Percentiles rank a stretch among this genome's conserved stretches.
Conservation (phyloP, 2,113 vertebrate species). For the Pygathrix nemaeus region DNA sequence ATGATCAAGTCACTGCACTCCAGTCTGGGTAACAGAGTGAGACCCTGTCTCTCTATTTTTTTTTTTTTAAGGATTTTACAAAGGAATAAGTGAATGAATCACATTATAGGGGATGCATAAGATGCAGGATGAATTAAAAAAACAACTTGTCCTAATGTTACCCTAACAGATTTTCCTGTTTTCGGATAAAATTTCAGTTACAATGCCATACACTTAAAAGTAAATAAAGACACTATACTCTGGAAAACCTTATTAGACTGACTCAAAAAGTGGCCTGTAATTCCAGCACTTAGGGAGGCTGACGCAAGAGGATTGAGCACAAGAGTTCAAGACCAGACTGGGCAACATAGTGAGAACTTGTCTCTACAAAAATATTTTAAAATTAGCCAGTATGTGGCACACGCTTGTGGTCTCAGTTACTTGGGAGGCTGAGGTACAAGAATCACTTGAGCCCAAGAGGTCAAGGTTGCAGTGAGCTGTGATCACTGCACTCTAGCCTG, state of each 20-base stretch:
- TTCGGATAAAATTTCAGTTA: slow-evolving; percentile 3
- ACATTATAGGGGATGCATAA: background rate
- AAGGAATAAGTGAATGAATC: background rate
- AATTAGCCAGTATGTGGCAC: too few relatives aligned
- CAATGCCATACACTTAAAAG: background rate
- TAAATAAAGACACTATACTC: slow-evolving; percentile 11
- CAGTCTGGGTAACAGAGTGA: background rate
- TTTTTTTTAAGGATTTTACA: background rate
- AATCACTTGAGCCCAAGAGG: too few relatives aligned
- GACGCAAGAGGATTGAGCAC: too few relatives aligned
- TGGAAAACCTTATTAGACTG: background rate
- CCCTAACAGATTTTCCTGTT: background rate
- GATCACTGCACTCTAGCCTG: too few relatives aligned
- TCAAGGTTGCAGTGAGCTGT: too few relatives aligned
- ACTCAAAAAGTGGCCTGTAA: background rate
- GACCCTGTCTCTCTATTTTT: background rate
- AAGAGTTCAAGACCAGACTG: too few relatives aligned
- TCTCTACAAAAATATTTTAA: too few relatives aligned
- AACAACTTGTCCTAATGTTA: background rate
- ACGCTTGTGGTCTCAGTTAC: too few relatives aligned
- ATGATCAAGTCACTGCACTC: background rate
- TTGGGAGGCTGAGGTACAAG: too few relatives aligned
- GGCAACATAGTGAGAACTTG: too few relatives aligned
- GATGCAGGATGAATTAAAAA: background rate
- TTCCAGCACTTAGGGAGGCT: too few relatives aligned